These are phyloP conservation scores for Oncorhynchus masou DNA, from an alignment of 2,113 vertebrate species.

Conservation along the genomic window DNA sequence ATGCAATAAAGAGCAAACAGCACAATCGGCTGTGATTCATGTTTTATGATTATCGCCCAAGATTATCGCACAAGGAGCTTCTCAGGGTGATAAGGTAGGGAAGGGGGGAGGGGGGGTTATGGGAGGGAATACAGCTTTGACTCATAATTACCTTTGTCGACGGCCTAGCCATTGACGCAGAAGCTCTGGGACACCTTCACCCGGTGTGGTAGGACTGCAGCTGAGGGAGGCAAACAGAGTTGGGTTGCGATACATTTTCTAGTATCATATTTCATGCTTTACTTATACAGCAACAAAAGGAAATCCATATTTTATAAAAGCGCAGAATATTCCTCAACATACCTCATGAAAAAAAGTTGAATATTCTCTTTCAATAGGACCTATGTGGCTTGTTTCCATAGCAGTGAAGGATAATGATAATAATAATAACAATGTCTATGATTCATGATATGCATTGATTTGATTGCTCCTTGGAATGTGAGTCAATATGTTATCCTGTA, in stretches of 20 bases:
- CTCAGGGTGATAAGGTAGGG: neutral
- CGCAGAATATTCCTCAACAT: neutral
- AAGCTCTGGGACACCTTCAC: neutral
- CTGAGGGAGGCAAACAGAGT: neutral
- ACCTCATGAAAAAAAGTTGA: too few relatives aligned
- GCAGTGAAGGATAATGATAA: too few relatives aligned
- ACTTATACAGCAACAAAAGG: neutral
- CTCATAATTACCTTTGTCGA: constrained; percentile 35
- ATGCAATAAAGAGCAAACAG: neutral
- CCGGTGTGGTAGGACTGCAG: neutral
- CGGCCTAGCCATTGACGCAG: constrained; percentile 30
- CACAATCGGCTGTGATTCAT: too few relatives aligned
- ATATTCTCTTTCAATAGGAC: too few relatives aligned
- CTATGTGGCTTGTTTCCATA: too few relatives aligned
- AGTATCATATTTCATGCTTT: neutral
- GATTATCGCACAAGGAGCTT: neutral
- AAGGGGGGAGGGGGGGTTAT: neutral
- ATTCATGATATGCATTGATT: too few relatives aligned
- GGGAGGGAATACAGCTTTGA: neutral
- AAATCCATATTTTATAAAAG: neutral
- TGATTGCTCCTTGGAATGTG: too few relatives aligned
- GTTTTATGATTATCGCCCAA: neutral
- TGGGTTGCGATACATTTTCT: neutral
- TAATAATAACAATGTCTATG: too few relatives aligned
- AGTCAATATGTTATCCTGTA: too few relatives aligned